These are phyloP conservation scores for Sciaenops ocellatus DNA, from an alignment of 2,797 vertebrate genomes.

Conservation along the genomic window DNA sequence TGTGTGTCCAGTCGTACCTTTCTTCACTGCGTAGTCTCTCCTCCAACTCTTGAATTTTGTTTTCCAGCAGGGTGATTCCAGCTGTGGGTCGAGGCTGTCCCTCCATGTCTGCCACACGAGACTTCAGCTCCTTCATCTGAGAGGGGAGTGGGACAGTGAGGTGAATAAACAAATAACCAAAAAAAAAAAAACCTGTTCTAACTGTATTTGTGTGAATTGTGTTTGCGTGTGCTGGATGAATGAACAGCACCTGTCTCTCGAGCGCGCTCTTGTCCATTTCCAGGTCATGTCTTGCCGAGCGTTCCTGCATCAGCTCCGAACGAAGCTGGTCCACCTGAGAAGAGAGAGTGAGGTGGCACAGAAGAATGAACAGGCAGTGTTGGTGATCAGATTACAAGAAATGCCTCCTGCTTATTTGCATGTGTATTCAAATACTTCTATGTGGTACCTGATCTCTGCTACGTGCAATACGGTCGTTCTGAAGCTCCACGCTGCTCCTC, in stretches of 20 bases:
- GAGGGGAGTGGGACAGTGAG: neutral
- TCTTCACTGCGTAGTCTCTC: conserved; percentile 91
- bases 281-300: conserved; percentile 92
- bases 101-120: conserved; percentile 89
- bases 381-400: neutral
- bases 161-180: neutral
- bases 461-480: conserved; percentile 90
- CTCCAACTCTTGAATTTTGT: conserved; percentile 91
- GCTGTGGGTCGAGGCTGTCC: conserved; percentile 85
- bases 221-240: too few species aligned
- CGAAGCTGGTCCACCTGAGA: conserved; percentile 93
- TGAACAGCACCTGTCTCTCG: conserved; percentile 90
- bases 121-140: conserved; percentile 93
- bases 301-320: conserved; percentile 94
- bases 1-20: conserved; percentile 79
- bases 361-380: neutral
- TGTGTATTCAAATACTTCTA: conserved; percentile 47
- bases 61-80: conserved; percentile 88
- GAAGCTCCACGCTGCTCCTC: conserved; percentile 88
- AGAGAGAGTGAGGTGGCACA: neutral
- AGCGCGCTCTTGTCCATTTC: conserved; percentile 94
- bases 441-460: conserved; percentile 91
- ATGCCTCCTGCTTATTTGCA: conserved; percentile 47
- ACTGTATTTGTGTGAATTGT: neutral
- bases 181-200: neutral